A percentile compares a stretch with the other conserved stretches of the same genome.
phyloP scores from a whole-genome alignment of 2,888 invertebrate species.

The Trissolcus brochymenae region DNA sequence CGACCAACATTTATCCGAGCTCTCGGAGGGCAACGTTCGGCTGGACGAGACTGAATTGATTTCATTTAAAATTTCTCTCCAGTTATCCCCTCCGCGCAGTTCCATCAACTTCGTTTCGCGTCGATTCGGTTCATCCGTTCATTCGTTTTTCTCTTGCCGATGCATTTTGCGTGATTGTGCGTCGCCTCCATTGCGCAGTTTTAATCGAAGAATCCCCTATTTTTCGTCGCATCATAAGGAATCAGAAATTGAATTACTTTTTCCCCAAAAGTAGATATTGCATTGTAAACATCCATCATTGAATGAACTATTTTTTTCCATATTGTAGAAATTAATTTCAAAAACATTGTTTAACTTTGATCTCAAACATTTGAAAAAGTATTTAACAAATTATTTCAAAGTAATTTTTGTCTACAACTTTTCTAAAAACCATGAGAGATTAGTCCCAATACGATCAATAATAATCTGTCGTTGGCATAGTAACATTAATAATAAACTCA shows the following conservation, averaged over 20 bases:
- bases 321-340: too few relatives aligned
- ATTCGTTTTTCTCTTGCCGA: conserved; percentile 53
- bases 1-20: conserved; percentile 74
- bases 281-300: too few relatives aligned
- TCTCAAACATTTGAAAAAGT: too few relatives aligned
- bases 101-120: conserved; percentile 61
- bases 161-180: conserved; percentile 51
- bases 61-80: conserved; percentile 73
- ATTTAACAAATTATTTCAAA: too few relatives aligned
- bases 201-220: conserved; percentile 46
- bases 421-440: too few relatives aligned
- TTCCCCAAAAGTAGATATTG: too few relatives aligned
- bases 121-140: conserved; percentile 54
- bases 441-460: too few relatives aligned
- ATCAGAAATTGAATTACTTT: not conserved
- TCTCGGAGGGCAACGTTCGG: conserved; percentile 70
- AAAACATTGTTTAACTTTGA: too few relatives aligned
- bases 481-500: too few relatives aligned
- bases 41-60: conserved; percentile 75
- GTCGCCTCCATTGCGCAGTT: conserved; percentile 36
- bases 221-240: conserved; percentile 30
- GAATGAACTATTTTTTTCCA: too few relatives aligned
- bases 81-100: conserved; percentile 59
- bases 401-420: too few relatives aligned
- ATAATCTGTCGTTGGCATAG: too few relatives aligned